Conservation (phyloP, 2,113 vertebrate species). For the Heterochromis multidens region DNA sequence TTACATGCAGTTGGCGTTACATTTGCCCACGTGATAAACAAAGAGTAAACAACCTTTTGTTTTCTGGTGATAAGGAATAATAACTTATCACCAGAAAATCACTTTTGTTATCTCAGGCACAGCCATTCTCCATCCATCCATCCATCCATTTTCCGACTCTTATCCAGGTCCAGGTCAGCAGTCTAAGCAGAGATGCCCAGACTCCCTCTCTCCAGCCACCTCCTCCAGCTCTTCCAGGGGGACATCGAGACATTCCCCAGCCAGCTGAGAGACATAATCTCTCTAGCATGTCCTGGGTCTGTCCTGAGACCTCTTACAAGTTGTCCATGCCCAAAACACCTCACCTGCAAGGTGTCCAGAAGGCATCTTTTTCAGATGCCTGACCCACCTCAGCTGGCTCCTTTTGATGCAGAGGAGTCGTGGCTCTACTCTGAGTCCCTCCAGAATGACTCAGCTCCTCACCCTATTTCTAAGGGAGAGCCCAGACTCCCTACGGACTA, state of each 20-base stretch:
- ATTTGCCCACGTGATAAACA: background rate
- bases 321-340: background rate
- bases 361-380: background rate
- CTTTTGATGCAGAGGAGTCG: too few relatives aligned
- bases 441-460: too few relatives aligned
- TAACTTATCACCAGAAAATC: background rate
- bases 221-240: background rate
- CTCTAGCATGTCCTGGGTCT: background rate
- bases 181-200: background rate
- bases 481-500: too few relatives aligned
- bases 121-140: background rate
- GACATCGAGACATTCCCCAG: background rate
- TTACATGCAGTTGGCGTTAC: background rate
- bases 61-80: background rate
- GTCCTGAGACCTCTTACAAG: background rate
- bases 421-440: too few relatives aligned
- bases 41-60: background rate
- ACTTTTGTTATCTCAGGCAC: background rate
- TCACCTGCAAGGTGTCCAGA: background rate
- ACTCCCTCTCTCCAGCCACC: background rate
- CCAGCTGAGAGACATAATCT: background rate
- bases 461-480: too few relatives aligned
- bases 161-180: background rate
- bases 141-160: background rate
- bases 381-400: background rate